phyloP scores from a whole-genome alignment of 2,888 invertebrate genomes.

The Apotomis turbidana region DNA sequence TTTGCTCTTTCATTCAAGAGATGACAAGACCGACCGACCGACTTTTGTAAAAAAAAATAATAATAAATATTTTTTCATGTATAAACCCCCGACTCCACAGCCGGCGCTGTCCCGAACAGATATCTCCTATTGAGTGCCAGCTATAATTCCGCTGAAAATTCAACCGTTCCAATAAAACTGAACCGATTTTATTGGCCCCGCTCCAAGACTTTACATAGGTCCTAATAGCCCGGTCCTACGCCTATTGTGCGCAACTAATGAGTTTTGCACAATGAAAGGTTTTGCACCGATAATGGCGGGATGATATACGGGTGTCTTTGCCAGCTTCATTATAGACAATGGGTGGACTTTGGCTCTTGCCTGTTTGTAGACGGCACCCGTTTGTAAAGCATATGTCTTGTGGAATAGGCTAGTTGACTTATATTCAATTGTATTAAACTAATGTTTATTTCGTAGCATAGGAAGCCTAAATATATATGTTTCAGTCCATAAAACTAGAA shows the following conservation, averaged over 20 bases:
- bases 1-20: no score
- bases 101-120: conserved; percentile 44
- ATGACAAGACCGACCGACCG: no score
- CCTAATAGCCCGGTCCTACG: conserved; percentile 44
- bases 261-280: conserved; percentile 60
- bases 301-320: conserved; percentile 38
- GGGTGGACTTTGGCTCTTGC: conserved; percentile 9
- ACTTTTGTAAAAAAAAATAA: no score
- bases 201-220: conserved; percentile 57
- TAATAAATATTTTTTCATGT: no score
- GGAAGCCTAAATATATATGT: no score
- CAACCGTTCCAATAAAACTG: conserved; percentile 66
- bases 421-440: no score
- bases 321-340: conserved; percentile 28
- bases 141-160: conserved; percentile 69
- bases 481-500: no score
- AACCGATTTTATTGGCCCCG: conserved; percentile 59
- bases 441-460: no score
- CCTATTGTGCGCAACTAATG: conserved; percentile 63
- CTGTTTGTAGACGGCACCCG: neutral
- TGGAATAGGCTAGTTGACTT: no score
- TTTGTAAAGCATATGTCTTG: neutral
- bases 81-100: conserved; percentile 44
- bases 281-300: conserved; percentile 43
- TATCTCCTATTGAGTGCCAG: conserved; percentile 52